Evolutionary conservation across 2,797 vertebrate species (phyloP).

Genomic region (Enteromius unitaeniatus): DNA sequence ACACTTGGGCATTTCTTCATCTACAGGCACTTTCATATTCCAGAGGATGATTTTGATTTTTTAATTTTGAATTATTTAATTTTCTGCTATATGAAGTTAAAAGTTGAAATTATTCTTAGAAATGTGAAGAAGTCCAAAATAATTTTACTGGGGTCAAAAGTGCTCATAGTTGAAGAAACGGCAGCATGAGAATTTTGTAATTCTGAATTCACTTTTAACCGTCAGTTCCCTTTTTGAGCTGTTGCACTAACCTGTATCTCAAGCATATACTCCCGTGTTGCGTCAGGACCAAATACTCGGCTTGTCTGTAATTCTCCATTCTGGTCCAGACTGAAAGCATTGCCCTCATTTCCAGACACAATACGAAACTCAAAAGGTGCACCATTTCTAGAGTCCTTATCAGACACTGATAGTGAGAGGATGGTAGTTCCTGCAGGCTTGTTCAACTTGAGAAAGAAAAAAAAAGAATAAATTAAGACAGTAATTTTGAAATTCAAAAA

Average conservation of each 20-base stretch:
- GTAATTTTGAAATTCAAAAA: neutral
- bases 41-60: neutral
- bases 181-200: neutral
- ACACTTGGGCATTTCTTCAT: neutral
- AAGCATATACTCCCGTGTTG: slow-evolving; percentile 85
- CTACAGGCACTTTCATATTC: slow-evolving; percentile 4
- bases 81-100: neutral
- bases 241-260: slow-evolving; percentile 84
- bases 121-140: neutral
- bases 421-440: slow-evolving; percentile 86
- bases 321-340: slow-evolving; percentile 84
- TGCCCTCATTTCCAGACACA: slow-evolving; percentile 86
- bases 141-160: neutral
- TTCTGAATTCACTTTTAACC: slow-evolving; percentile 7
- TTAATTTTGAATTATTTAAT: no score
- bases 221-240: neutral
- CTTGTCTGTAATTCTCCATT: slow-evolving; percentile 81
- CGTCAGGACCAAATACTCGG: slow-evolving; percentile 77
- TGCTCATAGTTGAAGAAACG: neutral
- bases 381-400: slow-evolving; percentile 91
- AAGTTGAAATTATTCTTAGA: neutral
- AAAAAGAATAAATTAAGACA: neutral
- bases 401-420: slow-evolving; percentile 86
- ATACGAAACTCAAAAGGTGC: slow-evolving; percentile 91
- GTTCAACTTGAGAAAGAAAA: slow-evolving; percentile 79